Evolutionary conservation across 1,140 invertebrate genomes (phyloP), one percentile per base, ranked within the genome.

Genomic region (Drosophila oshimai): DNA sequence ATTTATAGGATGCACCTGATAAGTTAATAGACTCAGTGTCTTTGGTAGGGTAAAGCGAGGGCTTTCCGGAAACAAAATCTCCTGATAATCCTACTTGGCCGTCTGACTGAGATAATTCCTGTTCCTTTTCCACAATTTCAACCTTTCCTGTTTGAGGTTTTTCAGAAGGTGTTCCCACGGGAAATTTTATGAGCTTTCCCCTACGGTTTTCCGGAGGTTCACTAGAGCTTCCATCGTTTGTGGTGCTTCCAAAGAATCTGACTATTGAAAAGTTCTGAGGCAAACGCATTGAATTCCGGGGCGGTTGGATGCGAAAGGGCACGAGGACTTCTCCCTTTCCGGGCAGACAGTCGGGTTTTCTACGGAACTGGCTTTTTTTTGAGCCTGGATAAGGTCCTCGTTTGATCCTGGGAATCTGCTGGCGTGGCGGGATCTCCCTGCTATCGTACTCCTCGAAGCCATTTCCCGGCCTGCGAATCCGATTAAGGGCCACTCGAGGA

Each of bases 111-210:
- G 17, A 6, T 1, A 6, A 17, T 17, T 26, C 10, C 3, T 29
- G 0, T 2, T 36, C 18, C 12, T 12, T 54, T 1, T 39, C 6
- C 1, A 10, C 6, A 9, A 15, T 20, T 7, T 24, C 7, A 28
- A 62, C 6, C 5, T 26, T 20, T 26, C 39, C 39, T 4, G 0
- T 17, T 15, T 20, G 10, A 0, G 6, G 6, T 6, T 34, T 22
- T 3, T 12, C 10, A 13, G 22, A 17, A 10, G 26, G 31, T 2
- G 47, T 26, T n/a, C 64, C 6, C 12, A 51, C 36, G 0, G 44
- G 42, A 13, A 61, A 61, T 6, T 49, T 67, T 2, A 46, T 53
- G 0, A 54, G 36, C 9, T 61, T 61, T 10, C 58, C 55, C 3
- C 24, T 7, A 0, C 55, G 42, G 10, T 6, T 6, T 15, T 44